These are phyloP conservation scores for Oncorhynchus tshawytscha DNA, from an alignment of 2,113 vertebrate genomes.

Conservation along the genomic window DNA sequence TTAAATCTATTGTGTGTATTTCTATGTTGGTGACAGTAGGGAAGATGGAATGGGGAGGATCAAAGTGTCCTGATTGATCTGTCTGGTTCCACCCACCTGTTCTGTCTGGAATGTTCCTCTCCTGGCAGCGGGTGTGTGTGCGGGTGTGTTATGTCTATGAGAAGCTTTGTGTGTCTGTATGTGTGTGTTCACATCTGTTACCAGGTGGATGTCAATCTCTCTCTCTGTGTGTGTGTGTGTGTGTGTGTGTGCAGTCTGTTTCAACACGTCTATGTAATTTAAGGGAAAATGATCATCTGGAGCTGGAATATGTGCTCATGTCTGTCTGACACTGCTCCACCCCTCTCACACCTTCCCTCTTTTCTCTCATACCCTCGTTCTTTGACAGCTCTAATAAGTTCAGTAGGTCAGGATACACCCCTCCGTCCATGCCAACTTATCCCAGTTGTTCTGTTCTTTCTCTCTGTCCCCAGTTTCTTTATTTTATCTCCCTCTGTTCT, in stretches of 20 bases:
- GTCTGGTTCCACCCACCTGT: conserved; percentile 74
- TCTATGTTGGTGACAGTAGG: too few species aligned
- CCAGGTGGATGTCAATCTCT: too few species aligned
- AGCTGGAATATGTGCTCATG: conserved; percentile 75
- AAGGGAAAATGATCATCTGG: conserved; percentile 77
- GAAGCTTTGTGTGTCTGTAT: conserved; percentile 22
- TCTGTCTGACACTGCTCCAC: conserved; percentile 65
- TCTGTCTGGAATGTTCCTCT: conserved; percentile 69
- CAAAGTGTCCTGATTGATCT: conserved; percentile 67
- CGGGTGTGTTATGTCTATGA: conserved; percentile 27
- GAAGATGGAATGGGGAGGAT: conserved; percentile 35
- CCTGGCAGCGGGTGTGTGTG: conserved; percentile 29
- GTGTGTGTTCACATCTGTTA: conserved; percentile 50
- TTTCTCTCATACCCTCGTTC: conserved; percentile 39
- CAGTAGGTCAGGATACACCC: conserved; percentile 70
- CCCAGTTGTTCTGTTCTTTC: conserved; percentile 44
- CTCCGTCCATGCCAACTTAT: conserved; percentile 61
- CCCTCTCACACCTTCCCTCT: conserved; percentile 39
- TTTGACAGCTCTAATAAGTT: conserved; percentile 77
- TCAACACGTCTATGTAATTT: conserved; percentile 72
- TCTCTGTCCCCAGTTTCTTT: conserved; percentile 22
- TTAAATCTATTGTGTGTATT: too few species aligned
- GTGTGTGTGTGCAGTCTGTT: conserved; percentile 56
- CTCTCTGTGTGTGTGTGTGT: too few species aligned
- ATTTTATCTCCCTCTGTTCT: conserved; percentile 37